These are phyloP conservation scores for Lycocorax pyrrhopterus DNA, from an alignment of 2,113 vertebrate species.

Conservation along the genomic window DNA sequence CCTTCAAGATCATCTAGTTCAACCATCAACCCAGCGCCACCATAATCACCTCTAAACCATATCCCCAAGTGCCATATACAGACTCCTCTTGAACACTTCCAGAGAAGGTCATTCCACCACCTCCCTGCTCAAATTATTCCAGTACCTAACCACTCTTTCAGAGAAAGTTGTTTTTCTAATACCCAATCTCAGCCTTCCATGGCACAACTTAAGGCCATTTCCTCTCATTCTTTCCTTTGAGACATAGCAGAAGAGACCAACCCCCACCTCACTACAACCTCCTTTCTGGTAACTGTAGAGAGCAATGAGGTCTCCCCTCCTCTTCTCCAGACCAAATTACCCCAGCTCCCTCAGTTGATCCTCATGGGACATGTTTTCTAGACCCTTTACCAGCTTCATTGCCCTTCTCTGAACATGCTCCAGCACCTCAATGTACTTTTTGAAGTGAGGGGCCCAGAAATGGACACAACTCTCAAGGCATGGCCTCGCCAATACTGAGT, in stretches of 20 bases:
- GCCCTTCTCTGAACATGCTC: background rate
- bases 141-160: background rate
- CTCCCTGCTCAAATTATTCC: background rate
- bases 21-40: background rate
- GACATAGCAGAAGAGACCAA: background rate
- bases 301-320: background rate
- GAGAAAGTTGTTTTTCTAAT: background rate
- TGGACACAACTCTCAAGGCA: background rate
- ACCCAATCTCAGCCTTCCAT: background rate
- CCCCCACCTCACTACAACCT: accelerated
- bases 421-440: background rate
- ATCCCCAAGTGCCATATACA: too few species aligned
- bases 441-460: background rate
- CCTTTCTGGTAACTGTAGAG: background rate
- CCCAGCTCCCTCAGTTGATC: background rate
- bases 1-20: too few species aligned
- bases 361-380: background rate
- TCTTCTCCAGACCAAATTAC: background rate
- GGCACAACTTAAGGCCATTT: background rate
- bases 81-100: background rate
- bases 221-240: background rate
- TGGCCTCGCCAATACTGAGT: background rate
- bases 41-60: background rate
- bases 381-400: background rate
- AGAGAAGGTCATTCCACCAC: background rate